Evolutionary conservation across 2,888 invertebrate species (phyloP), one percentile per base, ranked within the genome.

Genomic region (Amiota mariae): DNA sequence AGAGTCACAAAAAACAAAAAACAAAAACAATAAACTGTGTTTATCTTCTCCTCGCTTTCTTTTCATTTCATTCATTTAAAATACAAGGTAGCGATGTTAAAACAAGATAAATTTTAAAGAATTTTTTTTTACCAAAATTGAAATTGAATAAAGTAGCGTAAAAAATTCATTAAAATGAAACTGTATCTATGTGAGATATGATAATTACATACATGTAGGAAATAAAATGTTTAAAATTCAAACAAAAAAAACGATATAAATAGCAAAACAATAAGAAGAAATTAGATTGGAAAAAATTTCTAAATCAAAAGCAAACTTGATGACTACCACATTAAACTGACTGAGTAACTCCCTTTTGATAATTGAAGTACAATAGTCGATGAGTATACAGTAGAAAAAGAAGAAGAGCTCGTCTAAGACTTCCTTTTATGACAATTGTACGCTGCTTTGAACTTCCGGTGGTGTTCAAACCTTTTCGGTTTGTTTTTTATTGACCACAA

Each of bases 361-460:
- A 6, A 36, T 36, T 36, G 8, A 36, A 36, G 36, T 36, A 36
- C 36, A 36, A 36, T 36, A 36, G 24, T 24, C 1, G 1, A 24
- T 3, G 3, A 24, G 3, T 24, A 24, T 24, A 24, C 3, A 4
- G 24, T 24, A 36, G 36, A 36, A 24, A 3, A 51, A 12, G 54
- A 51, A 51, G 13, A n/a, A 51, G n/a, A 51, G 8, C 3, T n/a
- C 54, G 54, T n/a, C 54, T 51, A 12, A 46, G 13, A 54, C 54
- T 68, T 54, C 67, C 54, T 68, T 68, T 54, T 66, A 15, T 48
- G 49, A 18, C 54, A 54, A 54, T 15, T 54, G n/a, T 15, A 3
- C 12, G 54, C n/a, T 13, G 54, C 54, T 54, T 54, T 82, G 80
- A 77, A 81, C 81, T 83, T 83, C 85, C 83, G 83, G 82, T 75